Percentiles rank a stretch among this genome's conserved stretches.
Evolutionary conservation across 1,140 invertebrate genomes (phyloP).

Genomic region (Calephelis nemesis): DNA sequence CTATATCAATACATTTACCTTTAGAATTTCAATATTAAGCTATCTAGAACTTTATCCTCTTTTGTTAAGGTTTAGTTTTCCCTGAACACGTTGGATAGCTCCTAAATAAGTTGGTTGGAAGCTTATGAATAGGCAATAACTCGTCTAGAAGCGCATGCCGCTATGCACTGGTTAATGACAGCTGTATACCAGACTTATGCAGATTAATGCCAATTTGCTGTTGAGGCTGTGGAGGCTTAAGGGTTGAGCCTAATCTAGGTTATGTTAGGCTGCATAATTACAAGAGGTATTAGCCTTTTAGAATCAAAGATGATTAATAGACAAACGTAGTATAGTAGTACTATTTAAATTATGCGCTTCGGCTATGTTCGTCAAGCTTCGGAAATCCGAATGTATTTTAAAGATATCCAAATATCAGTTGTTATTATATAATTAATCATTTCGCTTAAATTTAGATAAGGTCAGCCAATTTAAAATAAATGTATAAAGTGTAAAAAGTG

Average conservation of each 20-base stretch:
- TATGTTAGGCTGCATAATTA: conserved; percentile 17
- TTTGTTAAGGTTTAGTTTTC: conserved; percentile 25
- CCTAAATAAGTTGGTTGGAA: conserved; percentile 26
- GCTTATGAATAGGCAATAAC: conserved; percentile 65
- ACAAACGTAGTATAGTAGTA: background rate
- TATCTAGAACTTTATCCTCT: conserved; percentile 25
- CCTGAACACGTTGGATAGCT: background rate
- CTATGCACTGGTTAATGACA: conserved; percentile 63
- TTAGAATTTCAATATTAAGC: background rate
- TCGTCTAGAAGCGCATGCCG: conserved; percentile 54
- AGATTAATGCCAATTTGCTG: conserved; percentile 62
- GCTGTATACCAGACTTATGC: conserved; percentile 59
- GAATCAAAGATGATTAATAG: background rate
- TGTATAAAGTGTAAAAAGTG: no score
- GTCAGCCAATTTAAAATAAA: no score
- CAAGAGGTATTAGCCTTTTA: conserved; percentile 1
- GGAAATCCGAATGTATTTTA: no score
- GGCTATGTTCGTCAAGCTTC: no score
- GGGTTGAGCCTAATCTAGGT: conserved; percentile 2
- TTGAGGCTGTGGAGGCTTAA: conserved; percentile 34
- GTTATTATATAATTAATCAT: no score
- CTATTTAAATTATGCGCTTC: background rate
- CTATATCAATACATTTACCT: conserved; percentile 13
- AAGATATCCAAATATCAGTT: no score
- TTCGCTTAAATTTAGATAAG: no score